Evolutionary conservation across 2,797 vertebrate species (phyloP).

Genomic region (Coccyzus lansbergi): DNA sequence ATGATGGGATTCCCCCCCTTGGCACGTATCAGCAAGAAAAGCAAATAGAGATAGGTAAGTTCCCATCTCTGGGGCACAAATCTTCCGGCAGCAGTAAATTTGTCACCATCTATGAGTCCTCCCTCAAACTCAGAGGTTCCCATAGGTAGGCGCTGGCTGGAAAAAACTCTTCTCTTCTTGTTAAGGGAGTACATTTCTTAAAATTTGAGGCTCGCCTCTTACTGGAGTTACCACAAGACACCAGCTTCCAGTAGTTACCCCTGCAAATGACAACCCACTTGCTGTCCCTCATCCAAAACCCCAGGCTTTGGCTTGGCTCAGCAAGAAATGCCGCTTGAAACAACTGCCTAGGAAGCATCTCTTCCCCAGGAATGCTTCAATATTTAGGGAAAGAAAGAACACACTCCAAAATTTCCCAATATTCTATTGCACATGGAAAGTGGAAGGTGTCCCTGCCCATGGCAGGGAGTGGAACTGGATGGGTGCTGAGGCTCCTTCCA

Average conservation of each 20-base stretch:
- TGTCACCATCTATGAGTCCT: fast-evolving
- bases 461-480: no score
- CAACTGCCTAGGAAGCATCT: background rate
- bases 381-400: background rate
- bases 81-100: background rate
- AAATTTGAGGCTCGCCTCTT: background rate
- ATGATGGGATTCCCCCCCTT: background rate
- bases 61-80: background rate
- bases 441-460: no score
- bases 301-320: background rate
- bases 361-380: background rate
- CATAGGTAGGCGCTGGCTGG: background rate
- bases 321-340: background rate
- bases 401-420: background rate
- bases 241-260: background rate
- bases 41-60: background rate
- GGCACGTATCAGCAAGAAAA: background rate
- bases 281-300: background rate
- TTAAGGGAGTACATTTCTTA: background rate
- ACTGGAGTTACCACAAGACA: fast-evolving
- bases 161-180: background rate
- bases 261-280: background rate
- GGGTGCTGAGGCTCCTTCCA: no score
- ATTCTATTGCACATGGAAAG: fast-evolving
- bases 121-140: background rate